Base-by-base conservation (phyloP, 2,797 vertebrate genomes). In the Phyllotis vaccarum region DNA sequence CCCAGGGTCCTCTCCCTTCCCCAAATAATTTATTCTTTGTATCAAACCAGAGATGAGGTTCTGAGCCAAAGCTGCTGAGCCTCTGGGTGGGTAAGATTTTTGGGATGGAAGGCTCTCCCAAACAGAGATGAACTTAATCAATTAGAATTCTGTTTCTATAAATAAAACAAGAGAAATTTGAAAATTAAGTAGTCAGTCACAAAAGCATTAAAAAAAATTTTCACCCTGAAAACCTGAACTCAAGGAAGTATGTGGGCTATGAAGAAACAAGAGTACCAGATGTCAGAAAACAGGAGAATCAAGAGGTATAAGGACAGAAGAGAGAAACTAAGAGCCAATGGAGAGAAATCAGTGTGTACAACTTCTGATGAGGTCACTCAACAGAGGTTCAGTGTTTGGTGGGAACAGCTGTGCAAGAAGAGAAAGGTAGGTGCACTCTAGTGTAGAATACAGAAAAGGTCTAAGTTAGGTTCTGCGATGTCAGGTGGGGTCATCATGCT, bases 141-240 rank as follows among this genome's bases (percentile, higher is more conserved):
- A 90, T 68, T 11, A 82, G 68, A 91, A 88, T 82, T 46, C 92
- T 79, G 58, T 82, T 88, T 88, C 60, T 52, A 86, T 40, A 80
- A 91, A 95, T 86, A 76, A 86, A 93, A 70, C 37, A 52, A 11
- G 21, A 89, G 68, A 37, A 87, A 89, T 83, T n/a, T 91, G n/a
- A 89, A 82, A 86, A 74, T 78, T 79, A 85, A 91, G 72, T 24
- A 76, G 10, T 81, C 78, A 8, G 16, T 46, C 46, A 17, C 58
- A n/a, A 54, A 86, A 89, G n/a, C 14, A 40, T 24, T 22, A 27
- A 60, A 91, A 12, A 27, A 60, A 90, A 12, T 40, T 49, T 34
- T 78, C 14, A 81, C 27, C 60, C 13, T 52, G 40, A 89, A 81
- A 89, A 74, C 10, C 43, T 66, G 8, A 72, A 86, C 83, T 91